Conservation (phyloP, 2,888 invertebrate species). For the Eupithecia vulgata region DNA sequence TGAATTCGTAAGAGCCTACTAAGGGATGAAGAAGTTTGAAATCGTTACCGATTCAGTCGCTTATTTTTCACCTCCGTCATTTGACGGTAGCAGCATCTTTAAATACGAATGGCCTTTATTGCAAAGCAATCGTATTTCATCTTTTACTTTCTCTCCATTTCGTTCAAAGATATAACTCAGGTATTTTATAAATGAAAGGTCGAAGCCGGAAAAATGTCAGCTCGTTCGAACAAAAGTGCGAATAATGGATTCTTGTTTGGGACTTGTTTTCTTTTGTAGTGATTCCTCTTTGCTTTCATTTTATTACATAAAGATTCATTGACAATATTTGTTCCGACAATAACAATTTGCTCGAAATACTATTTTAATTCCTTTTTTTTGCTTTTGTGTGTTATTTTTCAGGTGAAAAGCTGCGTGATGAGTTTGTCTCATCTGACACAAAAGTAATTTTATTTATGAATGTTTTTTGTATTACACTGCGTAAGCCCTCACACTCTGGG, state of each 20-base stretch:
- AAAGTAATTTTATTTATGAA: neutral
- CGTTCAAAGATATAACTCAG: constrained; percentile 44
- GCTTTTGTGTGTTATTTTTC: neutral
- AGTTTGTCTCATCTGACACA: neutral
- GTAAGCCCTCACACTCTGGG: too few species aligned
- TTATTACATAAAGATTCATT: constrained; percentile 30
- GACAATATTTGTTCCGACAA: neutral
- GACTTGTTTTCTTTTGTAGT: constrained; percentile 35
- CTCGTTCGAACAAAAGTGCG: constrained; percentile 44
- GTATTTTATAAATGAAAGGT: constrained; percentile 47
- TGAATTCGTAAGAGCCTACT: too few species aligned
- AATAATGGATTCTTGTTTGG: constrained; percentile 45
- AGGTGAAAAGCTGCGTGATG: neutral
- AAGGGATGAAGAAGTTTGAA: neutral
- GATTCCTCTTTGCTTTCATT: constrained; percentile 25
- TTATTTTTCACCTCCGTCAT: neutral
- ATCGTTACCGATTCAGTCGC: neutral
- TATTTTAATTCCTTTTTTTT: neutral
- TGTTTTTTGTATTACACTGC: too few species aligned
- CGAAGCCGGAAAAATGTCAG: constrained; percentile 46
- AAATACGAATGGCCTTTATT: constrained; percentile 29
- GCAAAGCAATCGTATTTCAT: constrained; percentile 46
- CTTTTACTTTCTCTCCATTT: constrained; percentile 45
- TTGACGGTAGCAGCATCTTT: neutral
- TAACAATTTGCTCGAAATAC: neutral